phyloP scores from a whole-genome alignment of 1,140 invertebrate species.

The Lamellibrachia luymesi region DNA sequence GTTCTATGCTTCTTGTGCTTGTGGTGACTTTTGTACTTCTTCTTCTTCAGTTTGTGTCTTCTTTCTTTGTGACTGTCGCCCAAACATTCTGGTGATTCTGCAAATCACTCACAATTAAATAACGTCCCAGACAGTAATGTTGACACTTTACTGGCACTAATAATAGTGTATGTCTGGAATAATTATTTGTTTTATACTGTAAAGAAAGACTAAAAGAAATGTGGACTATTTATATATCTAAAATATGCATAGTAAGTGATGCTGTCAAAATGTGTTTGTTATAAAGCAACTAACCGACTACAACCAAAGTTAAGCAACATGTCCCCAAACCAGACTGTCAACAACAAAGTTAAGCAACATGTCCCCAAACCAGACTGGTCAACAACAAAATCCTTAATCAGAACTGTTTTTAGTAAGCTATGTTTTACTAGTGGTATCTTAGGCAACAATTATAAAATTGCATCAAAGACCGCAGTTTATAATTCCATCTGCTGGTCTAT shows the following conservation, averaged over 20 bases:
- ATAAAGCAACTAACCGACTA: background rate
- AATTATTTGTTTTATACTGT: too few species aligned
- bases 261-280: background rate
- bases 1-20: constrained; percentile 4
- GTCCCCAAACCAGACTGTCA: too few species aligned
- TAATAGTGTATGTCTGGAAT: too few species aligned
- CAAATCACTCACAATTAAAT: background rate
- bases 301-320: too few species aligned
- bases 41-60: constrained; percentile 20
- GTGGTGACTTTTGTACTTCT: constrained; percentile 3
- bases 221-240: background rate
- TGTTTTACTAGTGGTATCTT: too few species aligned
- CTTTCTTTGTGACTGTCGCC: background rate
- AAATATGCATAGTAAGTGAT: background rate
- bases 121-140: background rate
- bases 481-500: background rate
- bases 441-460: background rate
- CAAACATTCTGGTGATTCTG: background rate
- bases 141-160: background rate
- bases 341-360: too few species aligned
- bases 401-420: background rate
- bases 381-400: too few species aligned
- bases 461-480: background rate
- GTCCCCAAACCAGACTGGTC: too few species aligned
- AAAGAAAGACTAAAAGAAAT: too few species aligned